Evolutionary conservation across 2,888 invertebrate species (phyloP), one percentile per base, ranked within the genome.

Genomic region (Anaspis maculata): DNA sequence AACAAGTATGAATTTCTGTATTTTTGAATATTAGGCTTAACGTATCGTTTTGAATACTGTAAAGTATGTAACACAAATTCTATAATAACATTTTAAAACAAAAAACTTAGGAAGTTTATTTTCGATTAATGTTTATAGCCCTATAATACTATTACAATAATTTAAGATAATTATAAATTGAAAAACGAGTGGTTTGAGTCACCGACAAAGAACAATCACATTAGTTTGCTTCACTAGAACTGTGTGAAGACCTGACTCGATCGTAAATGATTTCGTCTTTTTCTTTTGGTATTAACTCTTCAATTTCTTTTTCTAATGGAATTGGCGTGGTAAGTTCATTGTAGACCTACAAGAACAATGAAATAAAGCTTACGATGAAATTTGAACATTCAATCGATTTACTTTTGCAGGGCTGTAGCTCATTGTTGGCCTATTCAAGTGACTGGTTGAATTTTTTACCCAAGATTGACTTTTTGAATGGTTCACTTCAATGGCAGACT

Each of bases 401-500:
- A 52, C 52, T 40, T 46, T 50, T 26, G 36, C 45, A 25, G 29
- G 45, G 25, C 49, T 49, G 24, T 34, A 45, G 15, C 31, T 29
- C n/a, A n/a, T n/a, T 15, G 27, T 35, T 14, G 27, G 37, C n/a
- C 41, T 40, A 25, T 41, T 49, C 13, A 52, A 38, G 15, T 37
- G 29, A 39, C 34, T 44, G 13, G 27, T 48, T 2, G 50, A 48
- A 21, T 37, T 41, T 30, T 51, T 54, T 16, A 52, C 37, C 15
- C 41, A 47, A 30, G 46, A 50, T 3, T 51, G 52, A 39, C 43
- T 52, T 39, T 50, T 54, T 1, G 46, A 45, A 19, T 76, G 72
- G 56, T 73, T 77, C 48, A 81, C 77, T 62, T 83, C 83, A 22
- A 81, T 59, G 1, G 82, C 75, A 11, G 83, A 82, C 41, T 79